Evolutionary conservation across 2,888 invertebrate genomes (phyloP).

Genomic region (Caenorhabditis sp.): DNA sequence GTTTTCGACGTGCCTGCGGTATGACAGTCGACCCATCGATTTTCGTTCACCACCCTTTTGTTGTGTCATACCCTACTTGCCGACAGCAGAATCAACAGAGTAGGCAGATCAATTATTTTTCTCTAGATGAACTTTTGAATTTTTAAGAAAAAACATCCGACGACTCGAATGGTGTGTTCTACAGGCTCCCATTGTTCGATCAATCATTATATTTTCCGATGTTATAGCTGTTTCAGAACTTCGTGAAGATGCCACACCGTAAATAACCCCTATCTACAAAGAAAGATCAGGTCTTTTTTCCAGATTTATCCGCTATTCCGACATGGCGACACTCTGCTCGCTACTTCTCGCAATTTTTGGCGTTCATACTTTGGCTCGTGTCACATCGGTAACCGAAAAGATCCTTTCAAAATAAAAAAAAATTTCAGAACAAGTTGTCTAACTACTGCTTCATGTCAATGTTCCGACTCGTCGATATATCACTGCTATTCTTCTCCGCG

Average conservation of each 20-base stretch:
- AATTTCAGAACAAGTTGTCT: conserved; percentile 65
- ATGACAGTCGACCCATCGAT: conserved; percentile 55
- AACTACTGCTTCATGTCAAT: conserved; percentile 68
- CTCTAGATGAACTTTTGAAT: conserved; percentile 1
- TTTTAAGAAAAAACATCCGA: conserved; percentile 60
- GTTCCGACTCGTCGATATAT: conserved; percentile 67
- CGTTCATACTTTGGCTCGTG: conserved; percentile 65
- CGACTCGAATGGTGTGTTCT: conserved; percentile 67
- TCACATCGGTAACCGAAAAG: conserved; percentile 59
- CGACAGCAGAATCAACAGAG: conserved; percentile 56
- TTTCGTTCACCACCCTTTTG: conserved; percentile 67
- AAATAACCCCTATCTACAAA: conserved; percentile 1
- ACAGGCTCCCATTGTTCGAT: conserved; percentile 68
- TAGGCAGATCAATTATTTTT: conserved; percentile 18
- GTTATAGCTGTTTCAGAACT: conserved; percentile 59
- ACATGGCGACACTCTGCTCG: conserved; percentile 63
- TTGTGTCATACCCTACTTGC: conserved; percentile 61
- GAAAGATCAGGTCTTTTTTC: conserved; percentile 2
- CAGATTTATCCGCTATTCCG: conserved; percentile 61
- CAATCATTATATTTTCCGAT: conserved; percentile 63
- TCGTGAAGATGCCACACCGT: conserved; percentile 46
- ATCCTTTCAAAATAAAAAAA: not conserved
- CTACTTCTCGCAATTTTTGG: conserved; percentile 68
- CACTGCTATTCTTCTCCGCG: conserved; percentile 67
- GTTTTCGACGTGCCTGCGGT: conserved; percentile 48